Conservation (phyloP, 2,113 vertebrate species). For the Polypterus senegalus region DNA sequence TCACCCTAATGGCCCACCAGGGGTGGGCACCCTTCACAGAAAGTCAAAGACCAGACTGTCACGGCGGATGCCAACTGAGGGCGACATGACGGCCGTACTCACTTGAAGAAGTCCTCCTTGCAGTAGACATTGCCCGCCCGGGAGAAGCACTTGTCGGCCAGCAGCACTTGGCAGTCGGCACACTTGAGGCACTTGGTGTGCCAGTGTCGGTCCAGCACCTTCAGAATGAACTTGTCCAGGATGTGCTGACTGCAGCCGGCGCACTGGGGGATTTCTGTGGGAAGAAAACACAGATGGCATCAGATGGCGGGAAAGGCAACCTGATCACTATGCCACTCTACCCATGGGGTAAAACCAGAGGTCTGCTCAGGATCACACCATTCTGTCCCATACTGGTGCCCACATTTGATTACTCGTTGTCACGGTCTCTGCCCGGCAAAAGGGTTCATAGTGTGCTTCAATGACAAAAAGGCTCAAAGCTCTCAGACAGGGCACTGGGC, state of each 20-base stretch:
- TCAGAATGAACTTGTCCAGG: constrained; percentile 96
- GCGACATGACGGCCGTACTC: constrained; percentile 34
- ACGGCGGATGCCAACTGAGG: no score
- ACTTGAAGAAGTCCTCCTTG: constrained; percentile 99
- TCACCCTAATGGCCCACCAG: no score
- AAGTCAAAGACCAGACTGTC: no score
- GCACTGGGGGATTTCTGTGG: constrained; percentile 88
- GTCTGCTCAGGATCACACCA: no score
- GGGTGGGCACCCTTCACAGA: no score
- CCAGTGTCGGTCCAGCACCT: constrained; percentile 96
- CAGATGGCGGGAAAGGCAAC: background rate
- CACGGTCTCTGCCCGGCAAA: no score
- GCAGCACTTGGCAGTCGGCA: constrained; percentile 84
- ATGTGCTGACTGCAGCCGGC: constrained; percentile 95
- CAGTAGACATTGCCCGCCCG: constrained; percentile 89
- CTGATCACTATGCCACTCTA: background rate
- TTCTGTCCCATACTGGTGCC: no score
- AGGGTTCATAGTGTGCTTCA: no score
- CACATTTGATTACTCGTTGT: no score
- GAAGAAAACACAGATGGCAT: background rate
- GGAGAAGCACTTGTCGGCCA: constrained; percentile 92
- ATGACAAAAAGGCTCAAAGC: no score
- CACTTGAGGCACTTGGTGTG: constrained; percentile 97
- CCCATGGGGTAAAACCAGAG: no score
- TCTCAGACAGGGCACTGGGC: no score